These are phyloP conservation scores for Montipora capitata DNA, from an alignment of 92 coral and sea anemone genomes.

Conservation along the genomic window DNA sequence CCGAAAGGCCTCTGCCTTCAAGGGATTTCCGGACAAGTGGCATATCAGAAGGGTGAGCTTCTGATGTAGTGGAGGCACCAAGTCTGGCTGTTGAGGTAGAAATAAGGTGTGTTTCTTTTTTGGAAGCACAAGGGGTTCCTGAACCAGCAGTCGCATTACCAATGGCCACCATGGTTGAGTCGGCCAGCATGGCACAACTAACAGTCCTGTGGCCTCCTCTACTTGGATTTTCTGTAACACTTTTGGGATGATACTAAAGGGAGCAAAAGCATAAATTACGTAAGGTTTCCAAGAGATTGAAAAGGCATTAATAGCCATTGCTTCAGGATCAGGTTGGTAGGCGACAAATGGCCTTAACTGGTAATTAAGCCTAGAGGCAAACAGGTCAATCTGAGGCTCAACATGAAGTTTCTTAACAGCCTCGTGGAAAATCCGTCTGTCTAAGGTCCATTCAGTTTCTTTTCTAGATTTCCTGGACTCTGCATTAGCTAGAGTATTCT, in stretches of 20 bases:
- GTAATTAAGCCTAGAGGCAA: constrained; percentile 19
- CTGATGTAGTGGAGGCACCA: constrained; percentile 48
- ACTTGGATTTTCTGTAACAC: constrained; percentile 43
- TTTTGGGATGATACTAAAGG: constrained; percentile 41
- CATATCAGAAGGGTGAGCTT: constrained; percentile 62
- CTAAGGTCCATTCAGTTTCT: neutral
- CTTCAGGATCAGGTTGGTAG: constrained; percentile 67
- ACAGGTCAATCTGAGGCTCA: constrained; percentile 2
- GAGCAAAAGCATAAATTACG: constrained; percentile 47
- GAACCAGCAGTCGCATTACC: constrained; percentile 58
- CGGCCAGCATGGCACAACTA: constrained; percentile 63
- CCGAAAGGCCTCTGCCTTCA: constrained; percentile 43
- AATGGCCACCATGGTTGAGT: constrained; percentile 76
- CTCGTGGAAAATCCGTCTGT: neutral
- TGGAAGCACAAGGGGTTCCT: constrained; percentile 53
- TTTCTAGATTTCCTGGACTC: constrained; percentile 9
- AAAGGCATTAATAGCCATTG: constrained; percentile 40
- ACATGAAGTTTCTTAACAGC: constrained; percentile 9
- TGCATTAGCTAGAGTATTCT: constrained; percentile 37
- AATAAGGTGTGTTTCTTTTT: constrained; percentile 25
- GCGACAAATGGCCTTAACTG: constrained; percentile 32
- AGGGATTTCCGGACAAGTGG: constrained; percentile 63
- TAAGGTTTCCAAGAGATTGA: constrained; percentile 31
- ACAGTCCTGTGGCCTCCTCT: constrained; percentile 60
- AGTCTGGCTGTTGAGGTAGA: constrained; percentile 63